Conservation (phyloP, 2,113 vertebrate species). For the Cathartes aura region DNA sequence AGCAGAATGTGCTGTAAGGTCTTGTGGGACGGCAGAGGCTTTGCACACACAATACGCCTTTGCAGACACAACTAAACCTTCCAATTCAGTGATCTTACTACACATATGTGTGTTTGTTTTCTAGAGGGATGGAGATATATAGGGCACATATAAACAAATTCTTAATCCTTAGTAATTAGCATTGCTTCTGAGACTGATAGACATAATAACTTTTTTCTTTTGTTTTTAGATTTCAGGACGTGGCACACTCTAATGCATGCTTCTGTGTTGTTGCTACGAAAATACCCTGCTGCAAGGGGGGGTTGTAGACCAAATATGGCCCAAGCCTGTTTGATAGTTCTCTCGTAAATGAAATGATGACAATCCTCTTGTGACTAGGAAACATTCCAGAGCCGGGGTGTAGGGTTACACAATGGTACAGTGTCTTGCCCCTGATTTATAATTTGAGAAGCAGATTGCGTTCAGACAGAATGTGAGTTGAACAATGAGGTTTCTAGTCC, state of each 20-base stretch:
- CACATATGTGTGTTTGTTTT: not conserved
- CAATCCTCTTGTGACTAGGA: conserved; percentile 68
- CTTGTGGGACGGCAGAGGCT: not conserved
- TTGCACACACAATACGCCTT: fast-evolving
- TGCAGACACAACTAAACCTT: not conserved
- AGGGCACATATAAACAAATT: not conserved
- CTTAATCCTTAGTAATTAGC: not conserved
- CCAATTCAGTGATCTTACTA: not conserved
- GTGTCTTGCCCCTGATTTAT: conserved; percentile 71
- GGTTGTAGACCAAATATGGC: conserved; percentile 28
- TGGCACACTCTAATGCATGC: not conserved
- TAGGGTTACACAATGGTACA: conserved; percentile 70
- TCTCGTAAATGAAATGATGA: conserved; percentile 57
- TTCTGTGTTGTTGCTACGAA: not conserved
- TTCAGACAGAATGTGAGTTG: conserved; percentile 62
- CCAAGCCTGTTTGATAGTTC: conserved; percentile 40
- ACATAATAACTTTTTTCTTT: not conserved
- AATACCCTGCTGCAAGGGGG: not conserved
- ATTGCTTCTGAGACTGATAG: not conserved
- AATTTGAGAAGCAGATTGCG: conserved; percentile 68
- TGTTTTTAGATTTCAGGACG: not conserved
- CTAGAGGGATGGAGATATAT: not conserved
- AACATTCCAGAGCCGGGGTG: conserved; percentile 59
- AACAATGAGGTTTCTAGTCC: conserved; percentile 69
- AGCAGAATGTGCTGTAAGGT: not conserved